Conservation (phyloP, 2,888 invertebrate genomes). For the Exocentrus adspersus region DNA sequence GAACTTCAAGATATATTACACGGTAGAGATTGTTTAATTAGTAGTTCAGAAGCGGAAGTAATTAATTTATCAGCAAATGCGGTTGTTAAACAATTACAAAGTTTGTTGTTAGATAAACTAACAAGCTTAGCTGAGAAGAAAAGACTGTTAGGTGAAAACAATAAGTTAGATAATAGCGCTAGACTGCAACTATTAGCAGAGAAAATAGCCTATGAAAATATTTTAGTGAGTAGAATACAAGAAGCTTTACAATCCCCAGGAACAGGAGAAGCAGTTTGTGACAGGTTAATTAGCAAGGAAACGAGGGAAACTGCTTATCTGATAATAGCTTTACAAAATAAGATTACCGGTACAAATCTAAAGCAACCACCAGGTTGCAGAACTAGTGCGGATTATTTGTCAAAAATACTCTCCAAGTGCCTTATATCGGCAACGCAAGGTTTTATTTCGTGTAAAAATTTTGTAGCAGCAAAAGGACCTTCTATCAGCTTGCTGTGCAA, state of each 20-base stretch:
- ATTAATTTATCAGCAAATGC: constrained; percentile 69
- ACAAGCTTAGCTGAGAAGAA: constrained; percentile 75
- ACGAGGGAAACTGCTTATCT: constrained; percentile 81
- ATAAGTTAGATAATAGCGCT: constrained; percentile 74
- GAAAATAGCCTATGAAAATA: constrained; percentile 83
- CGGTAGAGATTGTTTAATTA: constrained; percentile 48
- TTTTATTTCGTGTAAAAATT: constrained; percentile 63
- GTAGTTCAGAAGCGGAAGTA: constrained; percentile 68
- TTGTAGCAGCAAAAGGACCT: constrained; percentile 46
- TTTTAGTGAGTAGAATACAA: constrained; percentile 70
- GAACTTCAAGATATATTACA: constrained; percentile 73
- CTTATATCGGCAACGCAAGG: constrained; percentile 62
- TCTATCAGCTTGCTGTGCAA: constrained; percentile 50
- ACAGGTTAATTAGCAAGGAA: constrained; percentile 73
- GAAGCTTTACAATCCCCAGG: constrained; percentile 68
- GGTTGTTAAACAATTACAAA: constrained; percentile 73
- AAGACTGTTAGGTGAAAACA: constrained; percentile 72
- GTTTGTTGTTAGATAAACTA: constrained; percentile 75
- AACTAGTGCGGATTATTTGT: constrained; percentile 74
- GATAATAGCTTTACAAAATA: constrained; percentile 76
- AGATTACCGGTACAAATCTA: constrained; percentile 68
- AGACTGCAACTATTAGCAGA: constrained; percentile 80
- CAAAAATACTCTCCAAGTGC: constrained; percentile 79
- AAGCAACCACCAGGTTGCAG: constrained; percentile 61
- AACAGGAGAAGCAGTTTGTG: constrained; percentile 65